Base-by-base conservation (phyloP, 2,888 invertebrate species). In the Erebia ligea region DNA sequence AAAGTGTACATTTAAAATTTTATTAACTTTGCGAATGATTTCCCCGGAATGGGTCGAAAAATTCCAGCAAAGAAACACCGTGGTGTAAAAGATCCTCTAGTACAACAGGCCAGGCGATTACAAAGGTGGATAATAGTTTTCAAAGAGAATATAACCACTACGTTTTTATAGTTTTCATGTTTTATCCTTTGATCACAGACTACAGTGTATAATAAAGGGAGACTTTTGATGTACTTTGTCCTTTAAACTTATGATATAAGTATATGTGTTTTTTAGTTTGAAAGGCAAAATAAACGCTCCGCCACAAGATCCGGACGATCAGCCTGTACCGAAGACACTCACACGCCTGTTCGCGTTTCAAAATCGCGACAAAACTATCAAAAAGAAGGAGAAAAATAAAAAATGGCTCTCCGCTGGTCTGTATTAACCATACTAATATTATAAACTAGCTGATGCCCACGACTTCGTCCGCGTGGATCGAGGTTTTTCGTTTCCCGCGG, bases 61-160 rank as follows among this genome's bases (percentile, higher is more conserved):
- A 97, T 97, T 82, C 97, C 97, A 40, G 96, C 96, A 40, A 95
- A 96, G 78, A 97, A 97, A 85, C 97, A 97, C 81, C 94, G 95
- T 74, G 97, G 96, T 25, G 94, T 97, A 1, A 96, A 96, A 82
- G 97, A 97, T 89, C 97, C 97, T 1, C 85, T 95, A 34, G 95
- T 95, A 80, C 97, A 97, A 84, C 94, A 94, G 75, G 95, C 94
- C 9, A 91, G 91, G 78, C 93, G 96, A 75, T 85, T 95, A 64
- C 92, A 94, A 78, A 95, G 94, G 97, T 97, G 2, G 2, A 19
- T 45, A 45, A 15, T 45, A 45, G 11, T 42, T 61, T 40, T 58
- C 15, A 5, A 25, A 56, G 21, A 13, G 19, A 11, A n/a, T n/a
- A n/a, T n/a, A n/a, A n/a, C n/a, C n/a, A n/a, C n/a, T n/a, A n/a